Evolutionary conservation across 2,113 vertebrate genomes (phyloP), one percentile per base, ranked within the genome.

Genomic region (Corythoichthys haematopterus): DNA sequence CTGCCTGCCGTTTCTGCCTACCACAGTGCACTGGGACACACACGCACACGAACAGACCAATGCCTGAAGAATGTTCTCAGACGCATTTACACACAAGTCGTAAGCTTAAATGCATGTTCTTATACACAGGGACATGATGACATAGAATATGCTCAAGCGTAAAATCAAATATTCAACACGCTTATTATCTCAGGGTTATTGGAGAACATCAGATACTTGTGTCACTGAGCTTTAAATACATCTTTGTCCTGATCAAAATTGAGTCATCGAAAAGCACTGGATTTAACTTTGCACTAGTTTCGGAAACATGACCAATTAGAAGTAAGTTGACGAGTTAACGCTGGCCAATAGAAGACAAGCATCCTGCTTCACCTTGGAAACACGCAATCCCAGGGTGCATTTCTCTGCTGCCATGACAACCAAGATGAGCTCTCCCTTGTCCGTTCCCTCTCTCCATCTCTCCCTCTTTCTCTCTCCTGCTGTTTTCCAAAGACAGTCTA

Each of bases 351-450:
- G 78, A 80, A 75, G 40, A 58, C 66, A 4, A 85, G 85, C 83
- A 87, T 87, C 85, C 78, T 40, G 37, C 84, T 84, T 88, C 85
- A 85, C 87, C 87, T 84, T 87, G 87, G 85, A 88, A 88, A 88
- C 88, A 83, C 73, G 74, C 78, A 6, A 87, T 88, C 87, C 85
- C 87, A 78, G 83, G 80, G 87, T 84, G 88, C 83, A 84, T 88
- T 88, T 88, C 79, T 78, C 79, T 90, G 87, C 87, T 90, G 82
- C 85, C 87, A 88, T 90, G 85, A 88, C 88, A 87, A 90, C 85
- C 71, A 56, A 78, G 46, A 84, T 75, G 80, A 87, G 80, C 80
- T 79, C 84, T 86, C 81, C 82, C 84, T 78, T 28, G 68, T 79
- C 68, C 72, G 66, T 40, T 3, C 75, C 75, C 53, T 68, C 53